Evolutionary conservation across 64 coral and sea anemone genomes (phyloP), one percentile per base, ranked within the genome.

Genomic region (Astreopora myriophthalma): DNA sequence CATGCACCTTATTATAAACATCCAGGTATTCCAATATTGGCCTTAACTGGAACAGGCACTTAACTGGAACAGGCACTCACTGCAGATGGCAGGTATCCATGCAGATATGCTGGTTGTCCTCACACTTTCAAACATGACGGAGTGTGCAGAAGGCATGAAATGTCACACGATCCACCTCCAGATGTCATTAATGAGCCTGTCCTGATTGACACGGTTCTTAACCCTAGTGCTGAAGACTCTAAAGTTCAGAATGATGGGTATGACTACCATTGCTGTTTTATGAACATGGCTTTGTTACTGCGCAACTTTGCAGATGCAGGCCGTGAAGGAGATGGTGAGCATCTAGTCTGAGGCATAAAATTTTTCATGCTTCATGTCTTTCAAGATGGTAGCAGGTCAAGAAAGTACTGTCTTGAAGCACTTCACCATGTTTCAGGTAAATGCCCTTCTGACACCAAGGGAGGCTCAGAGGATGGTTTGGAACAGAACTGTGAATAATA

Each of bases 401-500:
- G 48, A 9, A 94, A 94, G 44, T 94, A 94, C 63, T 64, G 75
- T 66, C 10, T 94, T 6, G 92, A 94, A 73, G 75, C 48, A 24
- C 92, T 88, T 8, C 82, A 84, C 33, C 76, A 73, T 62, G 36
- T 88, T 94, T 32, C 86, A 88, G n/a, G 32, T 80, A 36, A 25
- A 82, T 27, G 70, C 84, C 12, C 42, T 94, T 19, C 34, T 94
- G 11, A 73, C 92, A 6, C 85, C 92, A 22, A 6, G 48, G 13
- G 58, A 94, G 38, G 85, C 85, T 26, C 17, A 88, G 10, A 29
- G 37, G 14, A 24, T 88, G 1, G 80, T 24, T 16, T 87, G 75
- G 84, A 93, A 93, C 73, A 68, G 84, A 44, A 55, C 40, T 37
- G 69, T 89, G 12, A 94, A 94, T 79, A 94, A 94, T 37, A 44